Conservation (phyloP, 2,113 vertebrate species). For the Tetrax tetrax region DNA sequence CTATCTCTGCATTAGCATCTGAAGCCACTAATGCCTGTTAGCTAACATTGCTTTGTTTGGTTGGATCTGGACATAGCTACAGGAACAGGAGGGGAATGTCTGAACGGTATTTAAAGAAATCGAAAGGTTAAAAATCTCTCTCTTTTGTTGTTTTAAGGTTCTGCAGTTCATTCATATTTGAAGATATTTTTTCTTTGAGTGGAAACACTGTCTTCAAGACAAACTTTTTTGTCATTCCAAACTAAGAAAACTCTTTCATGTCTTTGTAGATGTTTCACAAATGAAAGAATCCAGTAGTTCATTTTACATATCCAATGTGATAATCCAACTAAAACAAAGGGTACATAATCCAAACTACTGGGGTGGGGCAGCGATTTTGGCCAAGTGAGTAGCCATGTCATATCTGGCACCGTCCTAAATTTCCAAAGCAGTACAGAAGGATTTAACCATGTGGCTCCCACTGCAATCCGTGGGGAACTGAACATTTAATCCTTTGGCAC, state of each 20-base stretch:
- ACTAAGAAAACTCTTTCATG: constrained; percentile 16
- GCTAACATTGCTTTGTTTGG: constrained; percentile 37
- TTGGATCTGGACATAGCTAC: constrained; percentile 17
- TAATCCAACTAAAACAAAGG: constrained; percentile 50
- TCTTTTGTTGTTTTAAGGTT: constrained; percentile 7
- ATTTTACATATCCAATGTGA: constrained; percentile 19
- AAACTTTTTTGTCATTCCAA: not conserved
- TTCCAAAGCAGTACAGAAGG: constrained; percentile 57
- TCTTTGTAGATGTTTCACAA: constrained; percentile 23
- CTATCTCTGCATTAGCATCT: constrained; percentile 50
- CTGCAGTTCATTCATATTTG: constrained; percentile 15
- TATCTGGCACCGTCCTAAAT: constrained; percentile 35
- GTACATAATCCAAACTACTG: constrained; percentile 35
- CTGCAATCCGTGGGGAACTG: constrained; percentile 5
- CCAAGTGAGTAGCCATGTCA: not conserved
- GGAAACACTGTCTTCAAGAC: constrained; percentile 17
- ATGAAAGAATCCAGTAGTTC: constrained; percentile 40
- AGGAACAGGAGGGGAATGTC: constrained; percentile 9
- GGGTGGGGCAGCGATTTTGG: constrained; percentile 37
- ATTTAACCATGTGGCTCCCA: constrained; percentile 34
- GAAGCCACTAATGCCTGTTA: constrained; percentile 53
- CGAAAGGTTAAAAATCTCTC: constrained; percentile 27
- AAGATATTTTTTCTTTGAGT: not conserved
- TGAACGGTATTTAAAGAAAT: constrained; percentile 43
- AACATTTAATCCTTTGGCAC: constrained; percentile 42